A percentile compares a stretch with the other conserved stretches of the same genome.
Evolutionary conservation across 2,888 invertebrate genomes (phyloP).

Genomic region (Hyposoter didymator): DNA sequence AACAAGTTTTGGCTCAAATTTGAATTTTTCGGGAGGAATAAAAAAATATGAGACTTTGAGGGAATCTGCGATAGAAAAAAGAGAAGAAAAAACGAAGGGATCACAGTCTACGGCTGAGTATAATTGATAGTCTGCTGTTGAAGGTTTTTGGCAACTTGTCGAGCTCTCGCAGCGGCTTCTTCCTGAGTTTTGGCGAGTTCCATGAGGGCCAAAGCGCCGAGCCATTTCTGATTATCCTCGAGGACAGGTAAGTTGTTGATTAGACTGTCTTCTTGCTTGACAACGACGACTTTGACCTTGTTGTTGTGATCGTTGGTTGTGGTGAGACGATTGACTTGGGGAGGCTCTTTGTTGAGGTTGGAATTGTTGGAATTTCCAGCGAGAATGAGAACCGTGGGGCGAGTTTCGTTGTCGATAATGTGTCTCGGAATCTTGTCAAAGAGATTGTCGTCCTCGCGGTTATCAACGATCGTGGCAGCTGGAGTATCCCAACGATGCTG

Average conservation of each 20-base stretch:
- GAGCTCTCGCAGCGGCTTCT: slow-evolving; percentile 75
- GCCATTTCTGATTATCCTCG: slow-evolving; percentile 85
- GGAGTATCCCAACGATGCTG: slow-evolving; percentile 50
- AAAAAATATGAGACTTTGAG: neutral
- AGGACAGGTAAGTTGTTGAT: slow-evolving; percentile 76
- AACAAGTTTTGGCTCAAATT: neutral
- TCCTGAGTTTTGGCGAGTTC: slow-evolving; percentile 85
- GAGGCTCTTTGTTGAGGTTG: slow-evolving; percentile 54
- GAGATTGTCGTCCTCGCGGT: slow-evolving; percentile 8
- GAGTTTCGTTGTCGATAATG: slow-evolving; percentile 83
- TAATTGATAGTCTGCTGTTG: slow-evolving; percentile 76
- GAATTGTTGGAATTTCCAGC: slow-evolving; percentile 78
- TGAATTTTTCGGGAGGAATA: neutral
- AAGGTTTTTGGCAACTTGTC: slow-evolving; percentile 72
- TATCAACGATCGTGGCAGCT: neutral
- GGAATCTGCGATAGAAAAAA: slow-evolving; percentile 2
- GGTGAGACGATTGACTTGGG: neutral
- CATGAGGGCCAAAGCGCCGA: slow-evolving; percentile 87
- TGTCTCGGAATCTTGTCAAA: neutral
- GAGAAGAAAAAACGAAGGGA: slow-evolving; percentile 68
- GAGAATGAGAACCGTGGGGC: slow-evolving; percentile 86
- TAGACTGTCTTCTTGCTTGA: slow-evolving; percentile 77
- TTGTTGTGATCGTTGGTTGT: slow-evolving; percentile 65
- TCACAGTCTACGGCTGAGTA: slow-evolving; percentile 82
- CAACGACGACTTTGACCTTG: slow-evolving; percentile 76